phyloP scores from a whole-genome alignment of 2,113 vertebrate genomes.

The Sinocyclocheilus grahami region DNA sequence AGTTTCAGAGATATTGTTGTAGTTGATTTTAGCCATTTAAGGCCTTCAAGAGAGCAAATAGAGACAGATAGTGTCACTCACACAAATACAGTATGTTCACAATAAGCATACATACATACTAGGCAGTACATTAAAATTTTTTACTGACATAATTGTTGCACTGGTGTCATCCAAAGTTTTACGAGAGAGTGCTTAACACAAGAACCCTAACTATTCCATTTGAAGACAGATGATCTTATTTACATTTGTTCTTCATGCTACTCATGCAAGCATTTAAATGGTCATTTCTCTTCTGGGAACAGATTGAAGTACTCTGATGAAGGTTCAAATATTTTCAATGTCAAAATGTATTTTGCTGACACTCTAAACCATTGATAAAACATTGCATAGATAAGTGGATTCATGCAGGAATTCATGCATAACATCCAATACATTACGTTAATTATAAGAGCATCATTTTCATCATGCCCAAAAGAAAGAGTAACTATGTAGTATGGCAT shows the following conservation, averaged over 20 bases:
- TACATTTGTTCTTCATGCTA: neutral
- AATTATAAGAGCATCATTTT: neutral
- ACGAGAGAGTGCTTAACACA: neutral
- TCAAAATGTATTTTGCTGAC: conserved; percentile 44
- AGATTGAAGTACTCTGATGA: conserved; percentile 20
- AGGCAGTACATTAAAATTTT: neutral
- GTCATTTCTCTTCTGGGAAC: conserved; percentile 24
- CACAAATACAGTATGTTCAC: neutral
- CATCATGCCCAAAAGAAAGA: conserved; percentile 6
- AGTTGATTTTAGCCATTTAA: neutral
- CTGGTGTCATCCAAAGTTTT: neutral
- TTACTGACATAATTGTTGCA: neutral
- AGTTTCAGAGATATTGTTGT: neutral
- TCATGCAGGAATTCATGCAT: conserved; percentile 45
- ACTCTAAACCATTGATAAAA: conserved; percentile 52
- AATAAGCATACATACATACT: neutral
- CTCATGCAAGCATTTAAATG: neutral
- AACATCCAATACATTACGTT: conserved; percentile 22
- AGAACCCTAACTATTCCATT: neutral
- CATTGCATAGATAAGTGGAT: conserved; percentile 49
- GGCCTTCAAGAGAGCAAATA: neutral
- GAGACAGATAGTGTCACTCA: neutral
- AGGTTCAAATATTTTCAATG: conserved; percentile 29
- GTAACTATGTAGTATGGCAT: conserved; percentile 36
- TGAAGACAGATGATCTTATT: neutral